These are phyloP conservation scores for Tortricodes alternella DNA, from an alignment of 2,888 invertebrate species.

Conservation along the genomic window DNA sequence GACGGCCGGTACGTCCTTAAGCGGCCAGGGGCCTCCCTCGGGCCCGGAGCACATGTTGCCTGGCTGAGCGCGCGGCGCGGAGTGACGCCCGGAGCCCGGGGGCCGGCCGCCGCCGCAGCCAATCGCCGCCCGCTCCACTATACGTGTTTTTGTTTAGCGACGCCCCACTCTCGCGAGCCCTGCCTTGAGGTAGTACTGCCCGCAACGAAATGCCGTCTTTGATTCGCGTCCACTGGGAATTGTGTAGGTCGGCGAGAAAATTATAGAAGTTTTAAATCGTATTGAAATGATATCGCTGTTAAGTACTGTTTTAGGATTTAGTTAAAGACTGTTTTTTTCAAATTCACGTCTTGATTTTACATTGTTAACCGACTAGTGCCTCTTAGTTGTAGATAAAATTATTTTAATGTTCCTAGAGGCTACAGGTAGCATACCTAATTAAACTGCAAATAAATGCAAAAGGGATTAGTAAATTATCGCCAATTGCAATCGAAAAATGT, in stretches of 20 bases:
- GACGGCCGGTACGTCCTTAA: conserved; percentile 76
- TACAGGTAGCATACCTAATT: no score
- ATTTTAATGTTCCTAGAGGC: no score
- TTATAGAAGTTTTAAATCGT: neutral
- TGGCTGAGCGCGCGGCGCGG: conserved; percentile 61
- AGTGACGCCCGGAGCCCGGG: conserved; percentile 47
- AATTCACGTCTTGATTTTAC: no score
- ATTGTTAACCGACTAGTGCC: no score
- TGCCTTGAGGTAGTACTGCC: conserved; percentile 72
- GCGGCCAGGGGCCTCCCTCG: conserved; percentile 77
- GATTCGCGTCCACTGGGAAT: neutral
- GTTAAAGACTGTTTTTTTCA: no score
- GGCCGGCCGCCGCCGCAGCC: conserved; percentile 44
- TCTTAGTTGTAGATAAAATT: no score
- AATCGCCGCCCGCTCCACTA: conserved; percentile 67
- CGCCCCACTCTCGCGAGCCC: conserved; percentile 80
- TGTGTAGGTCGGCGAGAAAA: no score
- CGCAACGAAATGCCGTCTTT: conserved; percentile 55
- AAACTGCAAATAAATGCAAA: no score
- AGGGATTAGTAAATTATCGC: no score
- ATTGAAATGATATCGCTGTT: neutral
- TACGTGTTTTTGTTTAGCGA: conserved; percentile 83
- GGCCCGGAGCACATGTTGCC: conserved; percentile 79
- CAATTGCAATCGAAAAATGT: no score
- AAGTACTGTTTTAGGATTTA: no score